These are phyloP conservation scores for Rhinella marina DNA, from an alignment of 2,797 vertebrate species.

Conservation along the genomic window DNA sequence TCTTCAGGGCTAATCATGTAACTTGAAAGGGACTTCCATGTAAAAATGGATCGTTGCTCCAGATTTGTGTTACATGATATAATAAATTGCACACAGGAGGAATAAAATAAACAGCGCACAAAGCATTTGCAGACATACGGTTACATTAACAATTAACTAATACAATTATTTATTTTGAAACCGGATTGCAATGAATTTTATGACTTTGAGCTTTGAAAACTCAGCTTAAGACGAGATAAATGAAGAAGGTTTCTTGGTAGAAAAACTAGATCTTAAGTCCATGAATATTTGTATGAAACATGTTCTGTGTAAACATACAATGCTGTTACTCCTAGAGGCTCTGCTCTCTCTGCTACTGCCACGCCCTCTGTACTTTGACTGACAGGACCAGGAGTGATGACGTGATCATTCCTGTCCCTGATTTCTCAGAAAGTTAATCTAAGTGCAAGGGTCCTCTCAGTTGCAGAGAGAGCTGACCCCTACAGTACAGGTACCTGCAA, in stretches of 20 bases:
- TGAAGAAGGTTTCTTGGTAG: not conserved
- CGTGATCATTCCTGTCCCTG: too few relatives aligned
- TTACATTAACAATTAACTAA: conserved; percentile 47
- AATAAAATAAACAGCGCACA: conserved; percentile 51
- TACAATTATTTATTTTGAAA: conserved; percentile 58
- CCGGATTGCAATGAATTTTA: conserved; percentile 33
- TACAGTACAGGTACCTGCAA: too few relatives aligned
- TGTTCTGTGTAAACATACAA: not conserved
- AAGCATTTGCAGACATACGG: conserved; percentile 44
- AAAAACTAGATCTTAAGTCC: not conserved
- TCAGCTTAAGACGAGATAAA: conserved; percentile 6
- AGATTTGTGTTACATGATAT: conserved; percentile 36
- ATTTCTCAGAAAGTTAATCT: too few relatives aligned
- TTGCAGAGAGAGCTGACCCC: too few relatives aligned
- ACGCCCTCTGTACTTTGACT: too few relatives aligned
- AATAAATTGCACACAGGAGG: conserved; percentile 51
- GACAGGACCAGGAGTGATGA: too few relatives aligned
- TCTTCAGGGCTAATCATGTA: conserved; percentile 56
- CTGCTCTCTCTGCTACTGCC: too few relatives aligned
- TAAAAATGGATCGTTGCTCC: conserved; percentile 1
- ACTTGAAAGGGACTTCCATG: conserved; percentile 51
- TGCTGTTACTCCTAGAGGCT: too few relatives aligned
- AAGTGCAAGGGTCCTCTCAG: too few relatives aligned
- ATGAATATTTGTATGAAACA: not conserved
- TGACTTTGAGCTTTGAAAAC: conserved; percentile 1